Conservation (phyloP, 2,113 vertebrate species). For the Anolis carolinensis region DNA sequence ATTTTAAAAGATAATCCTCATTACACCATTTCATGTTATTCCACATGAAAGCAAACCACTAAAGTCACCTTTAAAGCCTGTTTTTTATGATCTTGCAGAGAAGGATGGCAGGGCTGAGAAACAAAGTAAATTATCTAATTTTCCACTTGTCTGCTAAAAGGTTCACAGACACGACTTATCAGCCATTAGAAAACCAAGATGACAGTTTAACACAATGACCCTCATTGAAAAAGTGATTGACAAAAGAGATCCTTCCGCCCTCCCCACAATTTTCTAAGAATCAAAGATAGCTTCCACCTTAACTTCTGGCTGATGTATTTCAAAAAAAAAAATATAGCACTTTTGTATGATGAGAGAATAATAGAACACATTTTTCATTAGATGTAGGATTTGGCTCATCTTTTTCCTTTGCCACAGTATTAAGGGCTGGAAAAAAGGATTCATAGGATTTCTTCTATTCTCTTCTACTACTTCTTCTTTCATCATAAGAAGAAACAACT, state of each 20-base stretch:
- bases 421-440: slow-evolving; percentile 30
- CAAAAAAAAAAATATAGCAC: slow-evolving; percentile 7
- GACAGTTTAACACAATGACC: slow-evolving; percentile 48
- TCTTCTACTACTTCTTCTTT: neutral
- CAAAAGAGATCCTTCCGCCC: slow-evolving; percentile 33
- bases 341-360: slow-evolving; percentile 33
- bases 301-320: slow-evolving; percentile 14
- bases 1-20: neutral
- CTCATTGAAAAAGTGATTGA: slow-evolving; percentile 50
- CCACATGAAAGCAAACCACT: neutral
- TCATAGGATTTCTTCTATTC: neutral
- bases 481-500: neutral
- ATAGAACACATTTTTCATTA: slow-evolving; percentile 36
- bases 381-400: neutral
- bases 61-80: slow-evolving; percentile 33
- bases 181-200: slow-evolving; percentile 41
- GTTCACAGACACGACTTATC: slow-evolving; percentile 39
- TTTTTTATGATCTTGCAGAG: slow-evolving; percentile 10
- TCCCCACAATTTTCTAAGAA: neutral
- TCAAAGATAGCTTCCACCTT: slow-evolving; percentile 34
- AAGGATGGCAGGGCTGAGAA: neutral
- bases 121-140: slow-evolving; percentile 31
- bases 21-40: neutral
- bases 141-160: slow-evolving; percentile 26
- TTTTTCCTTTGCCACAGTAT: slow-evolving; percentile 39